These are phyloP conservation scores for Drosophila insularis DNA, from an alignment of 1,140 invertebrate species.

Conservation along the genomic window DNA sequence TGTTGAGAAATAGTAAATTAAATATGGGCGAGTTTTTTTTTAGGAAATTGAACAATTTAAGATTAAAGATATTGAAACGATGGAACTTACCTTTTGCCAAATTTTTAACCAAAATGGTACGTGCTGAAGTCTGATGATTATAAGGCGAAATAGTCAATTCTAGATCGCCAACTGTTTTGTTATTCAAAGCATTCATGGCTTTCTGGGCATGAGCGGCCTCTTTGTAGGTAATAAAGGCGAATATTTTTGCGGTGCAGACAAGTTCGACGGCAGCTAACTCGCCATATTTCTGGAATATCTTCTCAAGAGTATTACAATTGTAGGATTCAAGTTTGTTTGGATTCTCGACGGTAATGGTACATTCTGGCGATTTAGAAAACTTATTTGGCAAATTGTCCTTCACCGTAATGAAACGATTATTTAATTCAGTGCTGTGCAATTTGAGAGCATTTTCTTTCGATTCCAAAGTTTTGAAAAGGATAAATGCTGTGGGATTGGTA, in stretches of 20 bases:
- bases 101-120: slow-evolving; percentile 47
- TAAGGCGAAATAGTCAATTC: slow-evolving; percentile 50
- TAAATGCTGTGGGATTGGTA: slow-evolving; percentile 28
- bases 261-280: slow-evolving; percentile 44
- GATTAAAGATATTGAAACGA: too few relatives aligned
- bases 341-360: slow-evolving; percentile 52
- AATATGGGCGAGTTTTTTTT: too few relatives aligned
- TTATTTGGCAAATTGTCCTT: background rate
- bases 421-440: slow-evolving; percentile 50
- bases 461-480: slow-evolving; percentile 36
- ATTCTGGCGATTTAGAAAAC: background rate
- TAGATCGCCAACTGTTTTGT: slow-evolving; percentile 47
- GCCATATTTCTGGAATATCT: slow-evolving; percentile 62
- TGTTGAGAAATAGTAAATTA: too few relatives aligned
- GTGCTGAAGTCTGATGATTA: background rate
- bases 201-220: slow-evolving; percentile 36
- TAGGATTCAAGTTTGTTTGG: slow-evolving; percentile 35
- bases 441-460: slow-evolving; percentile 36
- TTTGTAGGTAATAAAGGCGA: slow-evolving; percentile 64
- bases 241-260: slow-evolving; percentile 40
- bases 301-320: slow-evolving; percentile 35
- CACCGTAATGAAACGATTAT: slow-evolving; percentile 58
- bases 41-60: too few relatives aligned
- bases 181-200: slow-evolving; percentile 47
- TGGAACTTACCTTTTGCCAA: slow-evolving; percentile 33